phyloP scores from a whole-genome alignment of 2,888 invertebrate species.

The Phalera bucephala region DNA sequence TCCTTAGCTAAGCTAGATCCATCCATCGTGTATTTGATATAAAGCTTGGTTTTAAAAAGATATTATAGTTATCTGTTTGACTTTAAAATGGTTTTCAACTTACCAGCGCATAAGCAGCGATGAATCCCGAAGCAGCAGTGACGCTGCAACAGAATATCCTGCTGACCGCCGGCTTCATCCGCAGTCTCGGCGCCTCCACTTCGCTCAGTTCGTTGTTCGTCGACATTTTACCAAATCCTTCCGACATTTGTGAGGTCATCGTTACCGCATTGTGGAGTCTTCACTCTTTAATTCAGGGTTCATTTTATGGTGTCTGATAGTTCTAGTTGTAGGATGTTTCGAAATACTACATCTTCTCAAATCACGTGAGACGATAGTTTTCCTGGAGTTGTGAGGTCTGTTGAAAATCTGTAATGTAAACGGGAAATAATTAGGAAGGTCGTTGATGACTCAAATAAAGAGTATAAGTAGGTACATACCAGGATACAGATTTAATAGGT shows the following conservation, averaged over 20 bases:
- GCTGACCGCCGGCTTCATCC: constrained; percentile 74
- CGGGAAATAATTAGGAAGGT: neutral
- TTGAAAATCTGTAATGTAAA: constrained; percentile 5
- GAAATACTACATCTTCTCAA: constrained; percentile 60
- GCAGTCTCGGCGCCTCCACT: constrained; percentile 53
- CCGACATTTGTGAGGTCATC: neutral
- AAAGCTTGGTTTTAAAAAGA: too few species aligned
- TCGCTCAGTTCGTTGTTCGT: constrained; percentile 66
- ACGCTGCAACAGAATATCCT: constrained; percentile 79
- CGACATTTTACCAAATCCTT: constrained; percentile 50
- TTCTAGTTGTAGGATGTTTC: neutral
- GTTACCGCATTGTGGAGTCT: neutral
- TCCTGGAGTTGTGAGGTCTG: constrained; percentile 11
- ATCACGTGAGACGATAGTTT: constrained; percentile 45
- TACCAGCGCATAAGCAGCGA: constrained; percentile 79
- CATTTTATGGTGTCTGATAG: neutral
- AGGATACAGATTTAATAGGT: too few species aligned
- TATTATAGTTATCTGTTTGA: too few species aligned
- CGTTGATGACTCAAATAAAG: too few species aligned
- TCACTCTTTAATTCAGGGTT: too few species aligned
- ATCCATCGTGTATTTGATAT: too few species aligned
- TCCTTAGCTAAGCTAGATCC: too few species aligned
- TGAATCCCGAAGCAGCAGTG: constrained; percentile 76
- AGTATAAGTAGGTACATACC: too few species aligned
- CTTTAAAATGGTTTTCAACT: too few species aligned